Base-by-base conservation (phyloP, 2,888 invertebrate species). In the Lasius fuliginosus region DNA sequence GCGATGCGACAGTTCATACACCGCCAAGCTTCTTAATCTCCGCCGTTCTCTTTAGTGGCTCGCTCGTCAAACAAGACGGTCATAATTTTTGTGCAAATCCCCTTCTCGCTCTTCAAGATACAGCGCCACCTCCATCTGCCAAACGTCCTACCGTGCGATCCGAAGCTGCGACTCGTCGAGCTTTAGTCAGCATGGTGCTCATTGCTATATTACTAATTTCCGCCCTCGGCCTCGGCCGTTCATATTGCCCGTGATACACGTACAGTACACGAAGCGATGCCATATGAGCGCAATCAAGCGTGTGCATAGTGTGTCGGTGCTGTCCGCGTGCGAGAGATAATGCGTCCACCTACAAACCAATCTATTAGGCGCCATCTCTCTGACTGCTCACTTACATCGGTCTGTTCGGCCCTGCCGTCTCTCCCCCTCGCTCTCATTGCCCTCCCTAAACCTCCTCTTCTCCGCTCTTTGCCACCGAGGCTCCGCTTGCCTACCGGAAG, bases 331-430 rank as follows among this genome's bases (percentile, higher is more conserved):
- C 84, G 86, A 88, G 91, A 92, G 92, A 94, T 94, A 94, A 94
- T 94, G 92, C 93, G 94, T 94, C 94, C 94, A 94, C 94, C 94
- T 94, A 94, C 94, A 94, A 94, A 94, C 94, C 93, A 94, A 94
- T 95, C 94, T 94, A 94, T 94, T 94, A 94, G 94, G 94, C 94
- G 95, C 94, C 94, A 94, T 94, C 94, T 94, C 94, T 93, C 93
- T 93, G 94, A 94, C 94, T 94, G 94, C 94, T 94, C 94, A 94
- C 94, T 94, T 94, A 94, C 92, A 93, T 93, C 90, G 92, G 86
- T 84, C 90, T 86, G 84, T 82, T 83, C 77, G 84, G 85, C 89
- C 86, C 87, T 85, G 83, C 87, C 84, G 88, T 84, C 86, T 73
- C 88, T 82, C 83, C 86, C 79, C 82, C 81, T 88, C 82, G 85